Percentiles rank a stretch among this genome's conserved stretches.
phyloP scores from a whole-genome alignment of 2,797 vertebrate genomes.

The Naso thynnoides region DNA sequence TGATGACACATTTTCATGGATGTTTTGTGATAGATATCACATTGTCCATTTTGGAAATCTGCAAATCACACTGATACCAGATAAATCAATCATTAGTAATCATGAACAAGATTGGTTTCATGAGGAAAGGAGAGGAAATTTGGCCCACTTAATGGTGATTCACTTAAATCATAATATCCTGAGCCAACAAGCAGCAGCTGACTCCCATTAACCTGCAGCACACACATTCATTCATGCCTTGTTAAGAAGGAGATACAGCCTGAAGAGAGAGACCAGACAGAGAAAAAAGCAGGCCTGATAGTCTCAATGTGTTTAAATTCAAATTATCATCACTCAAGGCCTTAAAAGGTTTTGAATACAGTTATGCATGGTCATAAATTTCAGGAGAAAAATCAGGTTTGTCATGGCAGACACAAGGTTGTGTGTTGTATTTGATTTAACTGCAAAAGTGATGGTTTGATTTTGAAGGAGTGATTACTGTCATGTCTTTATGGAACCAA shows the following conservation, averaged over 20 bases:
- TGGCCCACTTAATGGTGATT: background rate
- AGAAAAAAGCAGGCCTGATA: slow-evolving; percentile 1
- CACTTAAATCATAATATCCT: background rate
- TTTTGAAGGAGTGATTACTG: background rate
- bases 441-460: background rate
- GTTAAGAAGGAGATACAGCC: background rate
- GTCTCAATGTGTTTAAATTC: background rate
- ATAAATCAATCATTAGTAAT: background rate
- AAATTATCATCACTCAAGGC: background rate
- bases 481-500: background rate
- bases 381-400: background rate
- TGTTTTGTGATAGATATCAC: background rate
- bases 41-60: background rate
- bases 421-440: background rate
- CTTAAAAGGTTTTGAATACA: slow-evolving; percentile 5
- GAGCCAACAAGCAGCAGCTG: slow-evolving; percentile 16
- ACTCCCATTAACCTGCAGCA: slow-evolving; percentile 19
- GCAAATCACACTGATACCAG: background rate
- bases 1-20: background rate
- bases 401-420: background rate
- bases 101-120: background rate
- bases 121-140: background rate
- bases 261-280: slow-evolving; percentile 1
- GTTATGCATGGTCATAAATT: slow-evolving; percentile 1
- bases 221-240: background rate